A percentile compares a stretch with the other conserved stretches of the same genome.
These are phyloP conservation scores for Patella ulyssiponensis DNA, from an alignment of 2,888 invertebrate species.

Conservation along the genomic window DNA sequence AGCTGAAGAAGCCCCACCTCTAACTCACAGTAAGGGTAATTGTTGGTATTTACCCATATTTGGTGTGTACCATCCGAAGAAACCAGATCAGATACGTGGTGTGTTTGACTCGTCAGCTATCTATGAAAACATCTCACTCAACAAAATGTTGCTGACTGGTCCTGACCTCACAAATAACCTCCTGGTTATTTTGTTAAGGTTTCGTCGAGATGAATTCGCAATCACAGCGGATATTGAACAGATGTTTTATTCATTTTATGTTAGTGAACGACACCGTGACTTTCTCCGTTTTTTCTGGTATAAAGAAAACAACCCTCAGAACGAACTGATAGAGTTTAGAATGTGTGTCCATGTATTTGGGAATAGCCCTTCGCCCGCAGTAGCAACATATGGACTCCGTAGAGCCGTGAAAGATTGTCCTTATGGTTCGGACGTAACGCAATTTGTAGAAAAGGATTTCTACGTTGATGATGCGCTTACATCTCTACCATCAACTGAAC, in stretches of 20 bases:
- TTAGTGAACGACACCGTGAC: conserved; percentile 35
- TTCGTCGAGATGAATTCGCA: conserved; percentile 32
- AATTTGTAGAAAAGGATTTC: conserved; percentile 38
- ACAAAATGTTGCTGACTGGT: conserved; percentile 28
- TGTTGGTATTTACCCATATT: conserved; percentile 40
- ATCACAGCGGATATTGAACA: conserved; percentile 38
- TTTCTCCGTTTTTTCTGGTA: conserved; percentile 44
- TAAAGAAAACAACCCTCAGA: conserved; percentile 32
- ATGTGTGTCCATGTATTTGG: conserved; percentile 47
- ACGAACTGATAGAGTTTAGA: conserved; percentile 37
- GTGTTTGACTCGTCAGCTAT: conserved; percentile 39
- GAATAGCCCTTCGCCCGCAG: conserved; percentile 42
- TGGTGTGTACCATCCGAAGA: conserved; percentile 37
- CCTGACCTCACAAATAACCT: conserved; percentile 41
- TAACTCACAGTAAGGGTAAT: not conserved
- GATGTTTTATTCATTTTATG: conserved; percentile 41
- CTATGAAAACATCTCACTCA: conserved; percentile 31
- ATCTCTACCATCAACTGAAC: conserved; percentile 26
- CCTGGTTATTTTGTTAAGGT: conserved; percentile 37
- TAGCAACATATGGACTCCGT: conserved; percentile 39
- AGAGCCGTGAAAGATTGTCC: conserved; percentile 16
- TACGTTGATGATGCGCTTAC: conserved; percentile 45
- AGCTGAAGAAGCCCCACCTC: conserved; percentile 38
- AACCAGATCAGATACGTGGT: conserved; percentile 34
- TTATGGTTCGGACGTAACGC: conserved; percentile 28